A percentile compares a stretch with the other conserved stretches of the same genome.
Conservation (phyloP, 2,797 vertebrate genomes). For the Menidia menidia region DNA sequence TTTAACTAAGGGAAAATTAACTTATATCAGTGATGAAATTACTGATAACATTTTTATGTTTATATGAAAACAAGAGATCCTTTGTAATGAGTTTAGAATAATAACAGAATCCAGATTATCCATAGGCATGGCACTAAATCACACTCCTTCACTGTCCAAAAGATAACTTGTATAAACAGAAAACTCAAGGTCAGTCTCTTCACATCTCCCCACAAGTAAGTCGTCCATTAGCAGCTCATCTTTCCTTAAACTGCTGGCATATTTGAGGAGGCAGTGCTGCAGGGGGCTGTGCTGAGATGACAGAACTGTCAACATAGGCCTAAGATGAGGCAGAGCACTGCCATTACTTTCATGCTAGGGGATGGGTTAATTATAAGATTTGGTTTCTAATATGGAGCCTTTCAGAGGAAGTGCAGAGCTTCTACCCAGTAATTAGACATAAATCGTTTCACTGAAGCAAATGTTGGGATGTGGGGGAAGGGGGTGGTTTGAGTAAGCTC, state of each 20-base stretch:
- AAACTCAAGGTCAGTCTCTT: constrained; percentile 61
- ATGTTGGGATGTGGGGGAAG: constrained; percentile 55
- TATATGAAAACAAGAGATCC: neutral
- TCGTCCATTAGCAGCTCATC: constrained; percentile 70
- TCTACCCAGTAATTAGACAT: constrained; percentile 83
- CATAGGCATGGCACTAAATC: neutral
- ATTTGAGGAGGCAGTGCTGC: constrained; percentile 45
- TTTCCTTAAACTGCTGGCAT: constrained; percentile 64
- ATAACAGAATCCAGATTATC: neutral
- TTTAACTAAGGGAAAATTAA: neutral
- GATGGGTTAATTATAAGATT: constrained; percentile 87
- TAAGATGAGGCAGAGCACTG: constrained; percentile 74
- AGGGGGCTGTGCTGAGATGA: constrained; percentile 72
- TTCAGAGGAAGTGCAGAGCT: constrained; percentile 73
- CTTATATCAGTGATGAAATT: neutral
- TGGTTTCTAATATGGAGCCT: constrained; percentile 82
- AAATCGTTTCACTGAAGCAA: constrained; percentile 78
- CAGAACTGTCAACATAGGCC: constrained; percentile 75
- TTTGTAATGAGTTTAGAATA: constrained; percentile 3
- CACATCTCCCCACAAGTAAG: constrained; percentile 43
- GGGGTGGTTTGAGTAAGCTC: constrained; percentile 56
- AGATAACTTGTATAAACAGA: constrained; percentile 39
- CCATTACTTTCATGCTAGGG: constrained; percentile 80
- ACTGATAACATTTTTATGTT: neutral
- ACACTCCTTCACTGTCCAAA: neutral